These are phyloP conservation scores for Zaprionus tsacasi DNA, from an alignment of 1,140 invertebrate species.

Conservation along the genomic window DNA sequence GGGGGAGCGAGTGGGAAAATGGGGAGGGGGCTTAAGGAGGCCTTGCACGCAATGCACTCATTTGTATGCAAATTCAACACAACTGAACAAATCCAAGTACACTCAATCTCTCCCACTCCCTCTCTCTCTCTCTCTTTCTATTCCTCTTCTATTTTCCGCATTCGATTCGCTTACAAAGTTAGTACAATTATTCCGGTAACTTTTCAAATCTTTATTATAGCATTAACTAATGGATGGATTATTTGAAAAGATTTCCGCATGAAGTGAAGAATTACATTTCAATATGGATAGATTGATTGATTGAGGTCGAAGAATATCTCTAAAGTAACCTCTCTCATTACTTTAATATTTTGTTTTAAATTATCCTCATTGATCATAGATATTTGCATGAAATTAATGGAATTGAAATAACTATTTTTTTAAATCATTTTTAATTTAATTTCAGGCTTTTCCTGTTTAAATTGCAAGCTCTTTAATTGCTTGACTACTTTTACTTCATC, in stretches of 20 bases:
- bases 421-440: neutral
- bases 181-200: neutral
- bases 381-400: no score
- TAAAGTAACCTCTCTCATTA: neutral
- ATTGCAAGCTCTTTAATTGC: neutral
- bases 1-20: no score
- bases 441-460: neutral
- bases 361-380: no score
- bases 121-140: neutral
- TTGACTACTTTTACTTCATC: neutral
- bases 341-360: no score
- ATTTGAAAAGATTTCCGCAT: neutral
- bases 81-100: constrained; percentile 47
- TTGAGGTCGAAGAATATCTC: neutral
- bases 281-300: neutral
- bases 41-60: constrained; percentile 38
- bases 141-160: neutral
- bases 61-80: constrained; percentile 48
- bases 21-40: neutral
- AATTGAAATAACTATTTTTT: neutral
- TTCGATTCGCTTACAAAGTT: constrained; percentile 1
- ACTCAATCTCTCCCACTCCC: constrained; percentile 9
- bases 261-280: neutral
- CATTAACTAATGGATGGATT: neutral
- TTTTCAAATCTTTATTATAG: constrained; percentile 9